phyloP scores from a whole-genome alignment of 2,113 vertebrate species.

The Gasterosteus nipponicus region DNA sequence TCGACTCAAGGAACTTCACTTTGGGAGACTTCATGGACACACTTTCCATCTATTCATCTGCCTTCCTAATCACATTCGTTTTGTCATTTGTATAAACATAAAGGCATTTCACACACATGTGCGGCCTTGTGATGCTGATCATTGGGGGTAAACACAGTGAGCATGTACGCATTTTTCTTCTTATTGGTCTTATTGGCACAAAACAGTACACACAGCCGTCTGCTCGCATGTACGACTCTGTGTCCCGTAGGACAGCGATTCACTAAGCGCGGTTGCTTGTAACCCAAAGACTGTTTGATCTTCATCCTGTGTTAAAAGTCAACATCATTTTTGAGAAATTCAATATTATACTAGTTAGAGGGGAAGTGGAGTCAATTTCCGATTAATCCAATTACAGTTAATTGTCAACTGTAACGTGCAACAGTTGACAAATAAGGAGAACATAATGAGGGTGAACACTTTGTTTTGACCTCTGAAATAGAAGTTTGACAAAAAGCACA shows the following conservation, averaged over 20 bases:
- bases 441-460: not conserved
- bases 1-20: not conserved
- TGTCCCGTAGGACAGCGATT: not conserved
- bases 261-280: not conserved
- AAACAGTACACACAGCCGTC: not conserved
- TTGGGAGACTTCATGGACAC: slow-evolving; percentile 1
- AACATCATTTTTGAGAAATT: not conserved
- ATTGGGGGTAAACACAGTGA: not conserved
- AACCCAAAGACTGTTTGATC: not conserved
- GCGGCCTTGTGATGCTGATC: not conserved
- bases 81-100: not conserved
- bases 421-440: not conserved
- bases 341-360: not conserved
- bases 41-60: slow-evolving; percentile 8
- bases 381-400: not conserved
- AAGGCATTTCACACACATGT: not conserved
- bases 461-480: not conserved
- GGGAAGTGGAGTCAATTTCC: not conserved
- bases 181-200: not conserved
- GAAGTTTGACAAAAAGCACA: not conserved
- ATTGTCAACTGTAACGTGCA: not conserved
- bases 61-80: not conserved
- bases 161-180: not conserved
- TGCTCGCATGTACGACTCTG: not conserved
- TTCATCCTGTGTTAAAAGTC: not conserved